Base-by-base conservation (phyloP, 2,888 invertebrate genomes). In the Pachydiplax longipennis region DNA sequence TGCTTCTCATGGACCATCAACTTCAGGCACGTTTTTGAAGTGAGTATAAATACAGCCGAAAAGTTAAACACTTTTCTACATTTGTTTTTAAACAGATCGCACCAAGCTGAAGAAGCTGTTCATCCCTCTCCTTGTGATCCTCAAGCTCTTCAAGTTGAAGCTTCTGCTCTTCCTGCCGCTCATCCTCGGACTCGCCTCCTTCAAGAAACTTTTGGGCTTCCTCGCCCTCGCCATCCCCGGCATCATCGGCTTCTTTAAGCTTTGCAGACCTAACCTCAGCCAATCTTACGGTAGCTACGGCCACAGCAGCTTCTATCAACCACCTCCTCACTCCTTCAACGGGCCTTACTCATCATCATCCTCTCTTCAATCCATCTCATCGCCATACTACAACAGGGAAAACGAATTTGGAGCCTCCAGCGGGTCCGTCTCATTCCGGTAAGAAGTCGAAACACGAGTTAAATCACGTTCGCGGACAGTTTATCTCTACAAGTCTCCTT, bases 71-170 rank as follows among this genome's bases (percentile, higher is more conserved):
- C 15, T 53, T 18, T 53, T 18, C 5, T 18, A 0, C 1, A 15
- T 2, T 31, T 73, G 15, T 13, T 73, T 73, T 31, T 81, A 94
- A 94, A 81, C 94, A 97, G 98, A 97, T 92, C 96, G 97, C 87
- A 96, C 97, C 93, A 96, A 97, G 93, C 94, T 98, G 92, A 97
- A 97, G 95, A 97, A 97, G 93, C 95, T 98, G 81, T 96, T 98
- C 93, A 97, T 98, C 92, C 98, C 98, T 0, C 95, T 98, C 95
- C 94, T 98, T 93, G 94, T 98, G 92, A 96, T 98, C 92, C 94
- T 98, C 92, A 98, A 98, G 94, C 94, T 98, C 92, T 98, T 98
- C 95, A 98, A 98, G 94, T 93, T 98, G 93, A 98, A 98, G 93
- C 94, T 98, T 90, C 94, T 98, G 4, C 95, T 98, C 8, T 97